A percentile compares a stretch with the other conserved stretches of the same genome.
phyloP scores from a whole-genome alignment of 2,888 invertebrate species.

The Nomada lathburiana region DNA sequence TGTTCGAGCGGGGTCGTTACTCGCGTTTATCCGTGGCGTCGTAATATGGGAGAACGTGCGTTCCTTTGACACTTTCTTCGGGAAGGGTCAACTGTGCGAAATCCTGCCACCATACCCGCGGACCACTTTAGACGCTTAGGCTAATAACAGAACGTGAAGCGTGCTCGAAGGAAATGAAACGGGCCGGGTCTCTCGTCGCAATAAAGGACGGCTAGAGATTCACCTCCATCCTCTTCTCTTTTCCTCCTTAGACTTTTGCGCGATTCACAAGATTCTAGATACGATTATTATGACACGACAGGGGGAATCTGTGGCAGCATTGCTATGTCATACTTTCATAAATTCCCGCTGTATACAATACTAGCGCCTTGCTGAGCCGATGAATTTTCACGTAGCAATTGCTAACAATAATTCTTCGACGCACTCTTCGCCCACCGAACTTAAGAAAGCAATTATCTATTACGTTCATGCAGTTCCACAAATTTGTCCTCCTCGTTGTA shows the following conservation, averaged over 20 bases:
- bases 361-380: no score
- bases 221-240: constrained; percentile 8
- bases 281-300: constrained; percentile 43
- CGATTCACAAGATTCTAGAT: constrained; percentile 34
- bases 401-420: no score
- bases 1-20: constrained; percentile 4
- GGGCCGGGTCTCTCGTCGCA: constrained; percentile 55
- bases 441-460: no score
- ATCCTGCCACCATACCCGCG: constrained; percentile 27
- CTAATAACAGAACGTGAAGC: constrained; percentile 61
- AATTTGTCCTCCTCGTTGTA: no score
- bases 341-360: not conserved
- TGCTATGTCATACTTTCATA: constrained; percentile 33
- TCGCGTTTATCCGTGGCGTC: not conserved
- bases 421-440: no score
- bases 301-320: not conserved
- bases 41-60: constrained; percentile 50
- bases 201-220: constrained; percentile 44
- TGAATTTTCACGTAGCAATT: no score
- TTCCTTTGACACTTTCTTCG: constrained; percentile 45
- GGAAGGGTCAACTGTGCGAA: constrained; percentile 43
- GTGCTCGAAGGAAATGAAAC: constrained; percentile 67
- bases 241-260: constrained; percentile 41
- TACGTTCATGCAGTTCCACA: no score
- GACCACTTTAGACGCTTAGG: constrained; percentile 64